Percentiles rank a stretch among this genome's conserved stretches.
Conservation (phyloP, 2,113 vertebrate genomes). For the Pterocles gutturalis region DNA sequence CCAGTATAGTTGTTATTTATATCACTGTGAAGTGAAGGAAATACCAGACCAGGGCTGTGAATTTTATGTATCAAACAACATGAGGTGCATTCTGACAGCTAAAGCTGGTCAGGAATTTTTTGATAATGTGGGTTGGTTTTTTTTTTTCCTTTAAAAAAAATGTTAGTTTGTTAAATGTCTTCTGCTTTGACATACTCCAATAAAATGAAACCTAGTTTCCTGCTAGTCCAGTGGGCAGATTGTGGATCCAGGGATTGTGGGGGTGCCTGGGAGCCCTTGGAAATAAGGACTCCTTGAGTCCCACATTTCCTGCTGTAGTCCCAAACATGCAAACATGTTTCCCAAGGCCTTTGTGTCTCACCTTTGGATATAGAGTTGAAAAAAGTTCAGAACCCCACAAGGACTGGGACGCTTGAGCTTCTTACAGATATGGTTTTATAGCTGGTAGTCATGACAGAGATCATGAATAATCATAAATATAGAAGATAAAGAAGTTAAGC, state of each 20-base stretch:
- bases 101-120: not conserved
- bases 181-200: not conserved
- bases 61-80: not conserved
- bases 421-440: not conserved
- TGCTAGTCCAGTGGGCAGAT: not conserved
- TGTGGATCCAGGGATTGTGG: not conserved
- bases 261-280: not conserved
- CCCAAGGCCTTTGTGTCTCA: not conserved
- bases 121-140: not conserved
- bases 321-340: not conserved
- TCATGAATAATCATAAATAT: not conserved
- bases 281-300: not conserved
- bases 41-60: not conserved
- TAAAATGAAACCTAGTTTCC: not conserved
- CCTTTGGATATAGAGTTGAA: not conserved
- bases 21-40: not conserved
- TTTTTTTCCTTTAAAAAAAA: not conserved
- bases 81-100: not conserved
- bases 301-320: not conserved
- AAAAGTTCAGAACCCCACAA: not conserved
- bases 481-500: not conserved
- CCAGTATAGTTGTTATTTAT: not conserved
- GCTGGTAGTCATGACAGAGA: not conserved
- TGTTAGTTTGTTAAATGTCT: not conserved
- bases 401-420: not conserved